These are phyloP conservation scores for Opisthocomus hoazin DNA, from an alignment of 2,113 vertebrate species.

Conservation along the genomic window DNA sequence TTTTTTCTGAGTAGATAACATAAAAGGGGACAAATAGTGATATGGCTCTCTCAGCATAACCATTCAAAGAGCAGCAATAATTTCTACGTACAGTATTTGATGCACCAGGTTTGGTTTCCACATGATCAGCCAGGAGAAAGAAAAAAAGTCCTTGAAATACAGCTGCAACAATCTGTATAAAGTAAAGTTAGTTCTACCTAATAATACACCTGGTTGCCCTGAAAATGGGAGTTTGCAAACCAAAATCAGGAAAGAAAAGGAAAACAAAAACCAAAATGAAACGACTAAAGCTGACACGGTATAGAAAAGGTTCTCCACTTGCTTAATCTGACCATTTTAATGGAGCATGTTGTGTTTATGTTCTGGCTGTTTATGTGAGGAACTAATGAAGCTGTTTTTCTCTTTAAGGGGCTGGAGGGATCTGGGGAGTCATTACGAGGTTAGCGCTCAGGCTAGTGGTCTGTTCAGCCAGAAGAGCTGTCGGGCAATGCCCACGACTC, in stretches of 20 bases:
- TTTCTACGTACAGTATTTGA: not conserved
- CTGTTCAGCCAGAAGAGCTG: not conserved
- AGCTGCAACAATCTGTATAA: not conserved
- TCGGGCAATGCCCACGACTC: not conserved
- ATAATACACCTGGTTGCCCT: not conserved
- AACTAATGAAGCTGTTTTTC: slow-evolving; percentile 30
- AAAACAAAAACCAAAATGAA: not conserved
- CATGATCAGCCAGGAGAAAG: not conserved
- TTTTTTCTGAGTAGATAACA: not conserved
- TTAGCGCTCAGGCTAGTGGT: not conserved
- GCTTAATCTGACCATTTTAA: slow-evolving; percentile 42
- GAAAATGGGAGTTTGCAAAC: not conserved
- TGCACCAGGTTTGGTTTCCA: not conserved
- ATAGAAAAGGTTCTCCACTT: not conserved
- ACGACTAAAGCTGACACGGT: not conserved
- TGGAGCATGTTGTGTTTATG: slow-evolving; percentile 43
- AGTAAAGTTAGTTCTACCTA: not conserved
- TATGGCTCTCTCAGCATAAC: fast-evolving
- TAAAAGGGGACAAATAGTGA: not conserved
- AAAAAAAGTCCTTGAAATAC: not conserved
- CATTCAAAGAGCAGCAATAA: not conserved
- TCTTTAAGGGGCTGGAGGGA: not conserved
- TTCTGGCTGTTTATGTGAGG: slow-evolving; percentile 15
- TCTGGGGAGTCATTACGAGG: not conserved
- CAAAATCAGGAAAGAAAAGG: not conserved